Base-by-base conservation (phyloP, 2,888 invertebrate genomes). In the Strigamia transsilvanica region DNA sequence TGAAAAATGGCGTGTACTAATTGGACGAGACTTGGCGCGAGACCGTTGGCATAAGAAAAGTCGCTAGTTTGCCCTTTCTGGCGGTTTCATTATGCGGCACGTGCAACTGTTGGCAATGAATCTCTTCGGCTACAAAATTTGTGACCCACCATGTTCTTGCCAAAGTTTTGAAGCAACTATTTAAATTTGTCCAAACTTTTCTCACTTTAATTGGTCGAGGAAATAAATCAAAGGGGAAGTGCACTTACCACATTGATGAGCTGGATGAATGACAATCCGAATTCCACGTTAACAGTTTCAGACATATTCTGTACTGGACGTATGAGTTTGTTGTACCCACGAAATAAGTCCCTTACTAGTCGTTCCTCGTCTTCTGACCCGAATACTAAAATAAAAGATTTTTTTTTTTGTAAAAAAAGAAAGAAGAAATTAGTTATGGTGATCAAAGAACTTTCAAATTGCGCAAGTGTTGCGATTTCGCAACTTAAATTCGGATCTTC, bases 291-390 rank as follows among this genome's bases (percentile, higher is more conserved):
- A 86, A 98, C 96, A 89, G 96, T 97, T 90, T 98, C 96, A 86
- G 96, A 97, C 94, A 98, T 97, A 90, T 97, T 96, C 89, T 95
- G 94, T 86, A 99, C 98, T 84, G 98, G 98, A 87, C 98, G 93
- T 89, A 99, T 98, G 86, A 99, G 93, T 89, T 98, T 97, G 91
- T 98, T 99, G 92, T 99, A 99, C 85, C 98, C 97, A 86, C 97
- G 93, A 90, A 98, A 98, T 85, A 98, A 92, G 90, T 98, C 97
- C 87, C 97, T 93, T 85, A 98, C 97, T 88, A 98, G 91, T 86
- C 96, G 92, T 89, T 97, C 97, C 89, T 98, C 98, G 92, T 98
- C 97, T 90, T 97, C 97, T 85, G 97, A 97, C 90, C 94, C 95
- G 85, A 89, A 86, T 85, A 91, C 91, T 91, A 87, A 46, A 87